phyloP scores from a whole-genome alignment of 2,113 vertebrate genomes.

The Eptesicus fuscus region DNA sequence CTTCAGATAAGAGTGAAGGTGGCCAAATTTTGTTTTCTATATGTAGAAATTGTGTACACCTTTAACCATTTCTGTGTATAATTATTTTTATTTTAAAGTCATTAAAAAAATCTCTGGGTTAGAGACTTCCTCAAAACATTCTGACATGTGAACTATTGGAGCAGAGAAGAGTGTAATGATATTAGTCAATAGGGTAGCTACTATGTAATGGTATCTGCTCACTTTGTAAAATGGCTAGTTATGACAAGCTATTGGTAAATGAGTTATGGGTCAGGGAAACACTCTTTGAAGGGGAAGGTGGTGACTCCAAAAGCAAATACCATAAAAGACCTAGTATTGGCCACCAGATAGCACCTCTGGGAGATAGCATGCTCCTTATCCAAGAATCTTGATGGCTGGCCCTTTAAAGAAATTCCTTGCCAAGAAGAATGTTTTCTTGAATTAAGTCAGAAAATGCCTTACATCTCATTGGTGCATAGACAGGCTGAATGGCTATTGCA shows the following conservation, averaged over 20 bases:
- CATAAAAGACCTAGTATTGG: background rate
- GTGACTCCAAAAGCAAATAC: background rate
- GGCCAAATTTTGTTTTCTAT: background rate
- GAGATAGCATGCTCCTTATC: background rate
- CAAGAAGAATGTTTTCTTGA: background rate
- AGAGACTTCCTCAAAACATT: background rate
- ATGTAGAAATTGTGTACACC: background rate
- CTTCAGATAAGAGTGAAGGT: background rate
- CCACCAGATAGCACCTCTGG: background rate
- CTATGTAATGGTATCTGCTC: no score
- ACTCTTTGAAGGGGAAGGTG: rapidly evolving
- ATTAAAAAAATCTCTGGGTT: background rate
- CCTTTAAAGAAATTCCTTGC: background rate
- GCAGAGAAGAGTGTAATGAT: background rate
- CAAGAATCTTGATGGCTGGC: background rate
- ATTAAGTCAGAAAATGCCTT: background rate
- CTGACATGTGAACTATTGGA: background rate
- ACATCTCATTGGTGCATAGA: background rate
- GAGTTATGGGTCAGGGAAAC: background rate
- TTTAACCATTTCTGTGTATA: background rate
- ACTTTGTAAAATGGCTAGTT: background rate
- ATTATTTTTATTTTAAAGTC: background rate
- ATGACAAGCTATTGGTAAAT: background rate
- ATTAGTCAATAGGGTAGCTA: background rate
- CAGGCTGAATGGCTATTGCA: background rate